Evolutionary conservation across 1,140 invertebrate species (phyloP), one percentile per base, ranked within the genome.

Genomic region (Conopomorpha cramerella): DNA sequence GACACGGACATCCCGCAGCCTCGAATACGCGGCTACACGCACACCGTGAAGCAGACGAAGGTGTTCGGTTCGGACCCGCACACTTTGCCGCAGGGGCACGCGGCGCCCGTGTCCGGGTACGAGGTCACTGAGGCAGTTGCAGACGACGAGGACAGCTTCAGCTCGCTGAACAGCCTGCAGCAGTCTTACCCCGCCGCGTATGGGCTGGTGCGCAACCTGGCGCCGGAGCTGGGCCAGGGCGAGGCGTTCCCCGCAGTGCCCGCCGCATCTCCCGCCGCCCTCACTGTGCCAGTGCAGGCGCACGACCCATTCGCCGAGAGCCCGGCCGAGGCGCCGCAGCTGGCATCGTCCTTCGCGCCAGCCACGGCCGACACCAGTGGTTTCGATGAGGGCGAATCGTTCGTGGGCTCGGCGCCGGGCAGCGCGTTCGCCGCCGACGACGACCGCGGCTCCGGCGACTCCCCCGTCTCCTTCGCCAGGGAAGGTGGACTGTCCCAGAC

Each of bases 101-200:
- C 32, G 4, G 46, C 33, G 1, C 43, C 40, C 12, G 34, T 34
- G 3, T 46, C 53, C 16, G 64, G 63, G 0, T 73, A 79, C 28
- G 64, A 78, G 34, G 68, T 79, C 1, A 65, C 55, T 0, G 77
- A 78, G 33, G 50, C 70, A 18, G 68, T 60, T 0, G 66, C 64
- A 3, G 67, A 79, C 1, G 54, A 51, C 1, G 63, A 77, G 2
- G 68, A 76, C 2, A 65, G 71, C 25, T 74, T 70, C 34, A 60
- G 56, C 2, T 35, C 60, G 0, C 43, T 71, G 1, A 68, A 70
- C 39, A 47, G 48, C 8, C 33, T 68, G 13, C 59, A 65, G 3
- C 57, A 74, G 37, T 35, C 47, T 0, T 71, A 54, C 18, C 59
- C 59, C 8, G 55, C 40, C 0, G 60, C 63, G 2, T 70, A 50